Percentiles rank a stretch among this genome's conserved stretches.
Evolutionary conservation across 1,140 invertebrate species (phyloP).

Genomic region (Magallana ariakensis): DNA sequence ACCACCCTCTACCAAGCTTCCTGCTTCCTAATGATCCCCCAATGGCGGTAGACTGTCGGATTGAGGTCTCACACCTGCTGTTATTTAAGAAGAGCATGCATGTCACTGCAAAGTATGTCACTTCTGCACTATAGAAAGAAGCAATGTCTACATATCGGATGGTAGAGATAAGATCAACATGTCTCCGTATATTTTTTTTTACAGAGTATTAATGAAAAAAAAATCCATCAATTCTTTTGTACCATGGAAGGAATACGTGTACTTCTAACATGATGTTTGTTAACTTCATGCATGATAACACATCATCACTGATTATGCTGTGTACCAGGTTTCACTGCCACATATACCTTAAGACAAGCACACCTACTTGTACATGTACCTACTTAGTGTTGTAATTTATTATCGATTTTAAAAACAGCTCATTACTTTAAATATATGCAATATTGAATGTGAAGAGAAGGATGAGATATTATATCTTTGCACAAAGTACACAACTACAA

Average conservation of each 20-base stretch:
- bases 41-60: conserved; percentile 23
- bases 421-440: too few relatives aligned
- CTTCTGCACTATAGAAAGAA: neutral
- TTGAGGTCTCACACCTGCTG: conserved; percentile 45
- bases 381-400: too few relatives aligned
- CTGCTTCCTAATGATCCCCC: conserved; percentile 39
- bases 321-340: too few relatives aligned
- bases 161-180: too few relatives aligned
- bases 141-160: neutral
- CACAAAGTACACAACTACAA: too few relatives aligned
- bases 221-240: neutral
- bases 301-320: too few relatives aligned
- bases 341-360: too few relatives aligned
- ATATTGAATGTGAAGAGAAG: too few relatives aligned
- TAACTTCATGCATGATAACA: neutral
- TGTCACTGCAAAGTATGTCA: conserved; percentile 55
- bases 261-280: neutral
- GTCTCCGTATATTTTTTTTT: too few relatives aligned
- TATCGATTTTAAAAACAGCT: too few relatives aligned
- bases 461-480: too few relatives aligned
- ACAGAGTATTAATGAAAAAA: neutral
- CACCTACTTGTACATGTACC: too few relatives aligned
- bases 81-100: conserved; percentile 25
- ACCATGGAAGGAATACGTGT: neutral
- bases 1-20: conserved; percentile 41